phyloP scores from a whole-genome alignment of 1,140 invertebrate species.

The Habropoda laboriosa region DNA sequence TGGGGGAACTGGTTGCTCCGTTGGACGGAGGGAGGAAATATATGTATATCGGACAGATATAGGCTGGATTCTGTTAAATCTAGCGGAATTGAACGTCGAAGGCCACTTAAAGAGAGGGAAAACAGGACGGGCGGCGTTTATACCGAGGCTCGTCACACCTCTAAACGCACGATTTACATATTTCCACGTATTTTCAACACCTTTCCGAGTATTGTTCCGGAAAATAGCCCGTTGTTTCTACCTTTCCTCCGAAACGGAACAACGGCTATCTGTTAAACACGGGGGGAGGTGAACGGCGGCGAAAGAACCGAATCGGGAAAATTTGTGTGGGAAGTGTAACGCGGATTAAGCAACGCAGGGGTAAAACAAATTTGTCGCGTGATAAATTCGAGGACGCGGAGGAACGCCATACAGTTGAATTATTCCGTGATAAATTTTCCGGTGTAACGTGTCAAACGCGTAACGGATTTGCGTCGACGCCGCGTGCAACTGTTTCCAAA shows the following conservation, averaged over 20 bases:
- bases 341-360: no score
- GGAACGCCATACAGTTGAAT: neutral
- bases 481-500: neutral
- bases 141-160: neutral
- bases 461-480: neutral
- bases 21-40: constrained; percentile 50
- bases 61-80: constrained; percentile 64
- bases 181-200: neutral
- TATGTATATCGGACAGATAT: constrained; percentile 58
- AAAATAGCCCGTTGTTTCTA: no score
- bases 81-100: constrained; percentile 65
- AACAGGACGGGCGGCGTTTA: constrained; percentile 51
- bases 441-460: neutral
- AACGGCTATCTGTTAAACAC: no score
- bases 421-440: neutral
- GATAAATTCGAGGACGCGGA: neutral
- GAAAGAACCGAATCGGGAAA: rapidly evolving
- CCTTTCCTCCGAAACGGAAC: no score
- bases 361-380: neutral
- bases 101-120: constrained; percentile 53
- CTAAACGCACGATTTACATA: constrained; percentile 11
- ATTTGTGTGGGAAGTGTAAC: no score
- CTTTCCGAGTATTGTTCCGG: no score
- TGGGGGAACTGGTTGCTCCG: no score
- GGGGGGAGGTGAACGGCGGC: no score